Base-by-base conservation (phyloP, 1,140 invertebrate genomes). In the Manduca sexta region DNA sequence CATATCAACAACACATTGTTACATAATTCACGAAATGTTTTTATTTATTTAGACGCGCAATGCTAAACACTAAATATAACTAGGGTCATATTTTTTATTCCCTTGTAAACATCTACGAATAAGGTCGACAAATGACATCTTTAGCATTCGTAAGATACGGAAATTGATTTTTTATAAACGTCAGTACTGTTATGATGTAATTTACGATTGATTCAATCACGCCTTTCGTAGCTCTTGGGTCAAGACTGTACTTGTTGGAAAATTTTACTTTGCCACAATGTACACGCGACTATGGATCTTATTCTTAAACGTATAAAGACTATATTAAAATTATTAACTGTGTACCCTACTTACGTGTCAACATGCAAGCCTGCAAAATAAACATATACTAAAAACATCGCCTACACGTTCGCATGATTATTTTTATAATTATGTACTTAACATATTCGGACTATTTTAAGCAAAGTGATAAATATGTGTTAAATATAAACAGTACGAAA, bases 151-250 rank as follows among this genome's bases (percentile, higher is more conserved):
- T 2, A 13, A 40, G 45, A 64, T 41, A 49, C 61, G 59, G 55
- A 61, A 56, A 59, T 52, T 50, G 16, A 41, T 21, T 37, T 58
- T 58, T 58, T 53, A 52, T 40, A 15, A 47, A 50, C 49, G 38
- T 21, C 49, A 52, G 43, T 48, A 50, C 45, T 51, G 61, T 38
- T 39, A 55, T 68, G 61, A 70, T 52, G 61, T 45, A 60, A 67
- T 30, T 26, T 44, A 26, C 56, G 58, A 65, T 68, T 58, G 58
- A 68, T 64, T 60, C 44, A 49, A 59, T 56, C 55, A 61, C 56
- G 57, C 49, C 56, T 62, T 65, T 58, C 49, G 33, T 61, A 60
- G 46, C 56, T 56, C 57, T 56, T 49, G 41, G 60, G 61, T 66
- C 60, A 65, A 68, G 64, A 65, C 49, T 64, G 53, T 34, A 49